A percentile compares a stretch with the other conserved stretches of the same genome.
These are phyloP conservation scores for Paramuricea clavata DNA, from an alignment of 92 coral and sea anemone genomes.

Conservation along the genomic window DNA sequence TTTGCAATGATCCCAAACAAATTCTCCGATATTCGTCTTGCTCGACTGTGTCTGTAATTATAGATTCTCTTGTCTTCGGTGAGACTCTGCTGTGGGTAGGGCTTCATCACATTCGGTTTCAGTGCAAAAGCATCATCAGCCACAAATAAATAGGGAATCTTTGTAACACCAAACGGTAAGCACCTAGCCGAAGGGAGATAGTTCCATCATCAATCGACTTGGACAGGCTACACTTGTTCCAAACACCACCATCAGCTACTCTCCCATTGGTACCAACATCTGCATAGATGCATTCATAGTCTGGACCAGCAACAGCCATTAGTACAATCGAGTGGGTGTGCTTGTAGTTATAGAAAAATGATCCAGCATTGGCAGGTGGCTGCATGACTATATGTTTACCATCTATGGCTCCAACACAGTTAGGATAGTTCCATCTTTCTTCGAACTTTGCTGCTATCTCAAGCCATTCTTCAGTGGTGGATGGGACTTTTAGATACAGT, in stretches of 20 bases:
- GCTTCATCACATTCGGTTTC: conserved; percentile 62
- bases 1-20: conserved; percentile 67
- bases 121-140: conserved; percentile 71
- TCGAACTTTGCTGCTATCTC: conserved; percentile 45
- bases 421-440: conserved; percentile 63
- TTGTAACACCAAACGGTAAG: conserved; percentile 52
- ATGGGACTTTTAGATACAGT: conserved; percentile 48
- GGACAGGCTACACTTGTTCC: conserved; percentile 70
- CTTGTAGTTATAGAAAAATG: conserved; percentile 63
- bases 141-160: conserved; percentile 62
- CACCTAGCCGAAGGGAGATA: conserved; percentile 55
- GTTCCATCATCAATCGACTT: conserved; percentile 56
- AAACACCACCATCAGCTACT: conserved; percentile 70
- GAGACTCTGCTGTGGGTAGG: conserved; percentile 63
- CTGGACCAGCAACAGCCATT: conserved; percentile 66
- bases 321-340: conserved; percentile 58
- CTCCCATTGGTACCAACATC: conserved; percentile 72
- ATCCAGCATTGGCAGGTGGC: conserved; percentile 61
- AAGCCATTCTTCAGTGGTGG: conserved; percentile 60
- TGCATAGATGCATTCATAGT: conserved; percentile 64
- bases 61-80: conserved; percentile 53
- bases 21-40: conserved; percentile 60
- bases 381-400: conserved; percentile 66
- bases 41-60: conserved; percentile 69
- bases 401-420: conserved; percentile 72